Conservation (phyloP, 2,797 vertebrate species). For the Lemur catta region DNA sequence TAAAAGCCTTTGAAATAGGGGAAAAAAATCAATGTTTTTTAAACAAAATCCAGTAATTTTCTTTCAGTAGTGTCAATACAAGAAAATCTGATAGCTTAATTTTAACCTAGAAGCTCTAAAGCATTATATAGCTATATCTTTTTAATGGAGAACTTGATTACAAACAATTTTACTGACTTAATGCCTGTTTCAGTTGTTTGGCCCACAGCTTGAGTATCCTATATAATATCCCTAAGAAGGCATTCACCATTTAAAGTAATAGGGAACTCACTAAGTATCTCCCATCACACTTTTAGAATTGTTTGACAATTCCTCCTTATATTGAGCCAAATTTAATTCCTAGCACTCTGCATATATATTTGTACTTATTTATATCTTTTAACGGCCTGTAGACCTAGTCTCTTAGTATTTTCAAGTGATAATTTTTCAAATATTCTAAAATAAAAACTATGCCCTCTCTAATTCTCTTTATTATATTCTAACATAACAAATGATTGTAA, state of each 20-base stretch:
- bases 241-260: neutral
- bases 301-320: neutral
- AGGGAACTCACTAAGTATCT: neutral
- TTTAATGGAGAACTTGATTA: neutral
- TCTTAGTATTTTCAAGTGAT: neutral
- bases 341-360: neutral
- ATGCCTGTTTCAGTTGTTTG: neutral
- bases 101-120: neutral
- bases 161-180: neutral
- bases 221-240: neutral
- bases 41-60: neutral
- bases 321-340: neutral
- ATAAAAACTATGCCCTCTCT: neutral
- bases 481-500: neutral
- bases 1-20: neutral
- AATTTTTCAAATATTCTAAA: constrained; percentile 5
- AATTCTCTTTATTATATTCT: neutral
- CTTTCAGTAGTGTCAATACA: neutral
- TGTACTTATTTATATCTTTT: neutral
- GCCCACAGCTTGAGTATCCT: neutral
- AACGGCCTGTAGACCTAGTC: neutral
- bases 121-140: neutral
- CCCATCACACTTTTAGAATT: neutral
- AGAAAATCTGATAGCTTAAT: neutral
- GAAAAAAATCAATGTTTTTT: neutral